These are phyloP conservation scores for Pollimyrus isidori DNA, from an alignment of 2,113 vertebrate genomes.

Conservation along the genomic window DNA sequence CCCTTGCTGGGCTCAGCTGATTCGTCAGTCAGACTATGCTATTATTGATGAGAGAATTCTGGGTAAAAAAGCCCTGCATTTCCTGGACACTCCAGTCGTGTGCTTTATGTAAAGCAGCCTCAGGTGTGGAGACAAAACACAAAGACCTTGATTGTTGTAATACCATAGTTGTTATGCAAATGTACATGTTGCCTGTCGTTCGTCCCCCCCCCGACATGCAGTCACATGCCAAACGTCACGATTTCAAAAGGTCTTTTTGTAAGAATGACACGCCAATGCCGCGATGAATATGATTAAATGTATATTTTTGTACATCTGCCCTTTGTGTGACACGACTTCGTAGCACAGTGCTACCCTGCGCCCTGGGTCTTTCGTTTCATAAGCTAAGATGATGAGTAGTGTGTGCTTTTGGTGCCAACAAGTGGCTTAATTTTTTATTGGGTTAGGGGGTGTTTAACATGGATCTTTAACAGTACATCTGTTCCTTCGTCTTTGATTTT, in stretches of 20 bases:
- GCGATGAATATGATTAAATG: constrained; percentile 38
- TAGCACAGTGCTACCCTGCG: constrained; percentile 14
- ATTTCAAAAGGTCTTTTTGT: constrained; percentile 19
- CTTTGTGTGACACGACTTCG: constrained; percentile 19
- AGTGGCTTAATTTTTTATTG: constrained; percentile 16
- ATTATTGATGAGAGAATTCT: neutral
- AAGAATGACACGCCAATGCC: constrained; percentile 15
- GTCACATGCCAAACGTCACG: constrained; percentile 43
- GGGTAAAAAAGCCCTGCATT: neutral
- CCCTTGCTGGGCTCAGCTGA: neutral
- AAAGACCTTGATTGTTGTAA: neutral
- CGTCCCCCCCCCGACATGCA: constrained; percentile 14
- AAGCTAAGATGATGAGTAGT: constrained; percentile 39
- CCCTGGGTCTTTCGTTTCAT: constrained; percentile 18
- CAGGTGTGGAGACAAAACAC: neutral
- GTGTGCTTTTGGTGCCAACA: neutral
- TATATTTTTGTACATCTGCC: constrained; percentile 56
- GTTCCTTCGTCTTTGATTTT: neutral
- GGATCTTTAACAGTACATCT: neutral
- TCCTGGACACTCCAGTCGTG: neutral
- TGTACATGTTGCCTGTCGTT: constrained; percentile 21
- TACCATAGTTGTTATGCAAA: neutral
- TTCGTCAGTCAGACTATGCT: neutral
- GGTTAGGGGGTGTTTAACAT: neutral
- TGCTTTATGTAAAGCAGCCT: neutral